phyloP scores from a whole-genome alignment of 2,888 invertebrate genomes.

The Eudasyphora cyanicolor region DNA sequence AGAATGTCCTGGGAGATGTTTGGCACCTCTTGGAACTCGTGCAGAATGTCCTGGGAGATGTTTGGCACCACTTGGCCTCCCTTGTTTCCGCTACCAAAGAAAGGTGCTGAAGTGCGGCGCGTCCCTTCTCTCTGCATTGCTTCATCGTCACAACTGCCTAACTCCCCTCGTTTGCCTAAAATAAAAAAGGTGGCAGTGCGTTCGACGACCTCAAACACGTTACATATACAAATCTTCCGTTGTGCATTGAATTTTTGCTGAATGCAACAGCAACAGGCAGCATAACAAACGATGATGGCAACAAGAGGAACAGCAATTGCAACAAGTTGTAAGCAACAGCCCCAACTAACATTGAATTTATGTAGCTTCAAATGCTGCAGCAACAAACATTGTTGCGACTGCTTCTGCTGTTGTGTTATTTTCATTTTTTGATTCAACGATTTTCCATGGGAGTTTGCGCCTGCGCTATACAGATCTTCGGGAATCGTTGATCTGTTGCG shows the following conservation, averaged over 20 bases:
- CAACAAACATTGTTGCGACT: background rate
- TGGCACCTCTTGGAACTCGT: no score
- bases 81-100: background rate
- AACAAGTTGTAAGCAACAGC: slow-evolving; percentile 56
- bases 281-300: background rate
- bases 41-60: no score
- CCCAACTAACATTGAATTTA: slow-evolving; percentile 46
- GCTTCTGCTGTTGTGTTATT: background rate
- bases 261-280: background rate
- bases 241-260: slow-evolving; percentile 20
- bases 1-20: no score
- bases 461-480: background rate
- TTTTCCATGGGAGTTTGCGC: background rate
- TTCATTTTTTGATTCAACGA: background rate
- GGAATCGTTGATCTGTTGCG: slow-evolving; percentile 7
- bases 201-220: slow-evolving; percentile 63
- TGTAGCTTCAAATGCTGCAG: slow-evolving; percentile 51
- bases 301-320: slow-evolving; percentile 32
- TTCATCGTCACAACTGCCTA: no score
- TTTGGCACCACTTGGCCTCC: slow-evolving; percentile 17
- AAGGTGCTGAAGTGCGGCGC: background rate
- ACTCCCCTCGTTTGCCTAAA: background rate
- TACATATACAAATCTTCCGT: slow-evolving; percentile 48
- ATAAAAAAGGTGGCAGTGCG: slow-evolving; percentile 53
- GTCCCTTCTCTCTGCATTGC: background rate